Evolutionary conservation across 2,113 vertebrate genomes (phyloP), one percentile per base, ranked within the genome.

Genomic region (Syrmaticus mikado): DNA sequence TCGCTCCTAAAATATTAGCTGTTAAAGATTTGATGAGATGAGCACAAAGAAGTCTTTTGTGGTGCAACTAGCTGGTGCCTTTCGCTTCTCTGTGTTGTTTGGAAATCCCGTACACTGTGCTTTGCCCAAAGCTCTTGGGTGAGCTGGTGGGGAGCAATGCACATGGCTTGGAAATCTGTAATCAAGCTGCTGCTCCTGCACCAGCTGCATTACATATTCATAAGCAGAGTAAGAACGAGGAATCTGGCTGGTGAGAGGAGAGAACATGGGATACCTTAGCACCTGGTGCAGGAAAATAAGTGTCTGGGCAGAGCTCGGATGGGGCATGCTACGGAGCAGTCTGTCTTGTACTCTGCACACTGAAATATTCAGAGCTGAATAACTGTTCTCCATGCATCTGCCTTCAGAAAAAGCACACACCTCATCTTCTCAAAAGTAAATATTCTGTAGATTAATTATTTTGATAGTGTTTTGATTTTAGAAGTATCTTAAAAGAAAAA

Each of bases 401-500:
- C 25, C 50, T 85, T 24, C 36, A 38, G 55, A 28, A 85, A 82
- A 85, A 90, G 62, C 13, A 8, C 52, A 75, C 53, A 28, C 58
- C 73, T 65, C 53, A 38, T 40, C 58, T 82, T 65, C 67, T 34
- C 27, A 20, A 62, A 43, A 72, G 28, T 45, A 72, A 57, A 10
- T 52, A 65, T 64, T 72, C 41, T 36, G 28, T 27, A 43, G 24
- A 18, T 84, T 19, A 91, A 72, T 50, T 79, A 27, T 86, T 91
- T 60, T 93, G 77, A 78, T 94, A 45, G 36, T 1, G 10, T 66
- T 90, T 71, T 84, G 30, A 84, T 72, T 88, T 38, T 76, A 96
- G 83, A 92, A 61, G 9, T 83, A 75, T 75, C 84, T 94, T 91
- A 94, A 57, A 57, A 74, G 71, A 91, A 79, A 50, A 81, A 91